These are phyloP conservation scores for Ceryle rudis DNA, from an alignment of 2,797 vertebrate species.

Conservation along the genomic window DNA sequence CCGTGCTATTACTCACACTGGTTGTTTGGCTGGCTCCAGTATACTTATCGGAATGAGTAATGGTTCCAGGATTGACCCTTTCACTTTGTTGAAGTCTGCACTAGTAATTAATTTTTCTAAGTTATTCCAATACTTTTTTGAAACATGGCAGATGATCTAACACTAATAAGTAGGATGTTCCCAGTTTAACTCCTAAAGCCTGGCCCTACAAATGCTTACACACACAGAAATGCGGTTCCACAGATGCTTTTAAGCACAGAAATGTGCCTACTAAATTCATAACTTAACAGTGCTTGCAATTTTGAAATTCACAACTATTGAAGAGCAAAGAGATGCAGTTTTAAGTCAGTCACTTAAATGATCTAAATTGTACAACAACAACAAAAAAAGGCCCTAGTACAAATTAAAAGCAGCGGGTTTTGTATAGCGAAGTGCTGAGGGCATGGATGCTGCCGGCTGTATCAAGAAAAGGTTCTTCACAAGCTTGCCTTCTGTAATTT, in stretches of 20 bases:
- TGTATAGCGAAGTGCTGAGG: neutral
- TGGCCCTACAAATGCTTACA: neutral
- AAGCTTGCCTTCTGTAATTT: neutral
- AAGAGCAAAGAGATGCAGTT: neutral
- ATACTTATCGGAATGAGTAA: neutral
- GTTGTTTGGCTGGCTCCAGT: neutral
- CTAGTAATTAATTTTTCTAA: neutral
- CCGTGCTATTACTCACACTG: neutral
- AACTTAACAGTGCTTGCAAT: neutral
- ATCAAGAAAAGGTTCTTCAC: neutral
- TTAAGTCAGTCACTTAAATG: neutral
- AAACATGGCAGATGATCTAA: neutral
- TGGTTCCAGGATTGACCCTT: neutral
- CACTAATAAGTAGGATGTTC: neutral
- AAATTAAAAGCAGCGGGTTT: neutral
- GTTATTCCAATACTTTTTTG: neutral
- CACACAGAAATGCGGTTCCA: neutral
- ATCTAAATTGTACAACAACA: neutral
- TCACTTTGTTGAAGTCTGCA: neutral
- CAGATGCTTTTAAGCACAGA: neutral
- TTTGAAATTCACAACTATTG: neutral
- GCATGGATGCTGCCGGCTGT: neutral
- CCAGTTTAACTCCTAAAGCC: neutral
- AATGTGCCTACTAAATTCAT: neutral
- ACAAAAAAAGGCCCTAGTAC: neutral